Evolutionary conservation across 2,113 vertebrate species (phyloP).

Genomic region (Thalassoma bifasciatum): DNA sequence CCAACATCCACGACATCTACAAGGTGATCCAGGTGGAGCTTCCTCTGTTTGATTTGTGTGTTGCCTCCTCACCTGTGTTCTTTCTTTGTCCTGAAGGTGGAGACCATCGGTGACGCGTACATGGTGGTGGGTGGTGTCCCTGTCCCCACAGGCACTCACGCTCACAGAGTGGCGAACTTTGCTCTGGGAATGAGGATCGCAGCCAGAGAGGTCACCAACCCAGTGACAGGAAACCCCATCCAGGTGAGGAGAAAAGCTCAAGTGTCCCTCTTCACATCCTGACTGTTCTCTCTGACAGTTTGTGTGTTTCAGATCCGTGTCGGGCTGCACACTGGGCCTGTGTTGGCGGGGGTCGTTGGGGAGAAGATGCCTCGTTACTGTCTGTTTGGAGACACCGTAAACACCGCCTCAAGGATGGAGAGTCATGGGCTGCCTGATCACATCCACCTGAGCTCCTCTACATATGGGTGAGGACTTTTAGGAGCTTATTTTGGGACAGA

Average conservation of each 20-base stretch:
- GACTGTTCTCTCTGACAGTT: not conserved
- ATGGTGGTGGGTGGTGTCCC: slow-evolving; percentile 83
- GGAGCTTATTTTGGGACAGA: too few relatives aligned
- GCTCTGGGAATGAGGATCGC: slow-evolving; percentile 83
- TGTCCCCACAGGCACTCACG: slow-evolving; percentile 70
- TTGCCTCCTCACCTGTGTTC: too few relatives aligned
- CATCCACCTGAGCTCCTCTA: slow-evolving; percentile 80
- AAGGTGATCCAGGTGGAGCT: slow-evolving; percentile 74
- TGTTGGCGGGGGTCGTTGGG: slow-evolving; percentile 82
- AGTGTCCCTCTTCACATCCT: too few relatives aligned
- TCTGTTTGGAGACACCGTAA: slow-evolving; percentile 86
- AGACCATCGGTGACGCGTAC: slow-evolving; percentile 85
- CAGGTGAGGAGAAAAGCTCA: slow-evolving; percentile 68
- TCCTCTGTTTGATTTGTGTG: too few relatives aligned
- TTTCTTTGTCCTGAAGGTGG: slow-evolving; percentile 69
- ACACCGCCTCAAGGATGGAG: slow-evolving; percentile 84
- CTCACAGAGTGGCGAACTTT: slow-evolving; percentile 82
- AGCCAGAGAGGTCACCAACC: slow-evolving; percentile 80
- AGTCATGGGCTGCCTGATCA: slow-evolving; percentile 82
- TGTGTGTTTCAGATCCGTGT: slow-evolving; percentile 77
- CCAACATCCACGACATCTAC: slow-evolving; percentile 80
- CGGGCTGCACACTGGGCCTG: slow-evolving; percentile 82
- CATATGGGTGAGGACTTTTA: slow-evolving; percentile 67
- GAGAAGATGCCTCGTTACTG: slow-evolving; percentile 85
- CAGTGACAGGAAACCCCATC: slow-evolving; percentile 77